Conservation (phyloP, 2,888 invertebrate species). For the Sesia bembeciformis region DNA sequence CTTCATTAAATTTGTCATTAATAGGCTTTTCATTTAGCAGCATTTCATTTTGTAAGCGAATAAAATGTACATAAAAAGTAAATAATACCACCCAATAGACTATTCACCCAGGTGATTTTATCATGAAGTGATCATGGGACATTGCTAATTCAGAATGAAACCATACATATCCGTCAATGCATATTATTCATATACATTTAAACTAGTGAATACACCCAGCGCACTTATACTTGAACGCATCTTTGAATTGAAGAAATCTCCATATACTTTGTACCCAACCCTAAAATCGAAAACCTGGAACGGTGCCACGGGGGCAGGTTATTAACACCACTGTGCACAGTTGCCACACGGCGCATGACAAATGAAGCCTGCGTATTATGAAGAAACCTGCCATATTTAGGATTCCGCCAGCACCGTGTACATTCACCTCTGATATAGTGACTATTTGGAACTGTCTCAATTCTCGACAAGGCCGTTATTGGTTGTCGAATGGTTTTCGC, state of each 20-base stretch:
- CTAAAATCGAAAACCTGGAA: slow-evolving; percentile 32
- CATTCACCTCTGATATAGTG: neutral
- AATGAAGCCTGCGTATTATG: slow-evolving; percentile 62
- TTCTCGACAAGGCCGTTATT: neutral
- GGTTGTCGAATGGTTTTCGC: neutral
- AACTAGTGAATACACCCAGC: too few species aligned
- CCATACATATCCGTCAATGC: too few species aligned
- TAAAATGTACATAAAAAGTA: too few species aligned
- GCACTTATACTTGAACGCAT: too few species aligned
- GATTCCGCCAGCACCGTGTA: neutral
- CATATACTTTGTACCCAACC: neutral
- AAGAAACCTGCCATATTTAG: slow-evolving; percentile 37
- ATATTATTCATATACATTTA: too few species aligned
- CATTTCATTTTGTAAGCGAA: too few species aligned
- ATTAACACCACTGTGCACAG: slow-evolving; percentile 52
- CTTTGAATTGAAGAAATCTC: neutral
- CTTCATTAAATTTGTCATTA: too few species aligned
- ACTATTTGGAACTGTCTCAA: neutral
- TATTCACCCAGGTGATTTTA: too few species aligned
- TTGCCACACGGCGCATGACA: slow-evolving; percentile 56
- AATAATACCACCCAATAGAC: too few species aligned
- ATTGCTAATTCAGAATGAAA: too few species aligned
- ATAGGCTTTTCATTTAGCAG: too few species aligned
- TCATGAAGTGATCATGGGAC: too few species aligned
- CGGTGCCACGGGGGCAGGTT: slow-evolving; percentile 51